These are phyloP conservation scores for Dasysyrphus tricinctus DNA, from an alignment of 2,888 invertebrate species.

Conservation along the genomic window DNA sequence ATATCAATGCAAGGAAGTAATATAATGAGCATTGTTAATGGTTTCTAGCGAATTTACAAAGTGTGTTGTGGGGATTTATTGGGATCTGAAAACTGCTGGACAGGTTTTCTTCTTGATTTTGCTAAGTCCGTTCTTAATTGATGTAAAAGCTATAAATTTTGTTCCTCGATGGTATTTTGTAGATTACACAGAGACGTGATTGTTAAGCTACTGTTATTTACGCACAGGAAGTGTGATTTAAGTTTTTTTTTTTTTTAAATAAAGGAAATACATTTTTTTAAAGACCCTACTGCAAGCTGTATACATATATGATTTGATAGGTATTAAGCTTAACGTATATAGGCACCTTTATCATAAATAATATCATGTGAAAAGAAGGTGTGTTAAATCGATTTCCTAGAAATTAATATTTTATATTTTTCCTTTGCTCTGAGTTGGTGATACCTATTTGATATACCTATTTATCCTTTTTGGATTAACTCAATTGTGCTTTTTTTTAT, in stretches of 20 bases:
- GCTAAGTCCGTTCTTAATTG: neutral
- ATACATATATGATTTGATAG: too few relatives aligned
- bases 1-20: neutral
- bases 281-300: neutral
- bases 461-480: neutral
- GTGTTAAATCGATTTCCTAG: neutral
- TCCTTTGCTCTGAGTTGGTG: neutral
- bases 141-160: neutral
- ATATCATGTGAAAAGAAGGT: conserved; percentile 5
- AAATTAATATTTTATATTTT: neutral
- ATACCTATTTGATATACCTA: neutral
- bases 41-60: neutral
- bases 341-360: neutral
- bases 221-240: conserved; percentile 32
- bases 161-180: neutral
- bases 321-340: neutral
- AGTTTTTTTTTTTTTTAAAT: neutral
- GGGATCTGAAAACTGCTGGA: neutral
- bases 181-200: conserved; percentile 9
- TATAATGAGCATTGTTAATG: conserved; percentile 15
- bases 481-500: neutral
- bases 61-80: neutral
- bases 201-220: conserved; percentile 1
- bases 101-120: neutral
- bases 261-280: neutral